Percentiles rank a stretch among this genome's conserved stretches.
Conservation (phyloP, 2,113 vertebrate genomes). For the Esox niger region DNA sequence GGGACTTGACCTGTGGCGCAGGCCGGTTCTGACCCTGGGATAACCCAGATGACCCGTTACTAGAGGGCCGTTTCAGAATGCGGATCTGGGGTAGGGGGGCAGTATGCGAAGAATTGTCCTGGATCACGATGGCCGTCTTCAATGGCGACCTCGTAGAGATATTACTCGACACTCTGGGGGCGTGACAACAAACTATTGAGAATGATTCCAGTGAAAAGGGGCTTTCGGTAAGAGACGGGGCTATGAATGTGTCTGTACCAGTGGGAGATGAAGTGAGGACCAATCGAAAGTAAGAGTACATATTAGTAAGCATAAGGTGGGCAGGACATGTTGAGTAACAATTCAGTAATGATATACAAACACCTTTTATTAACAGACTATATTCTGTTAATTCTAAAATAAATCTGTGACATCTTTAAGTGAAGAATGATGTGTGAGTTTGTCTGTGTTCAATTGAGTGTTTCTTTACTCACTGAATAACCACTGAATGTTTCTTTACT, state of each 20-base stretch:
- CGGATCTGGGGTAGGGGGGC: conserved; percentile 92
- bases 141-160: conserved; percentile 72
- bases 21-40: conserved; percentile 78
- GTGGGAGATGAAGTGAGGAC: neutral
- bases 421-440: neutral
- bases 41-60: conserved; percentile 84
- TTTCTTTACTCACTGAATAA: conserved; percentile 74
- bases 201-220: neutral
- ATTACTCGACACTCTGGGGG: conserved; percentile 78
- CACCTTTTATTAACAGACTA: too few relatives aligned
- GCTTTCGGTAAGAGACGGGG: neutral
- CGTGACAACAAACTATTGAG: neutral
- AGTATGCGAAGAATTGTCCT: conserved; percentile 86
- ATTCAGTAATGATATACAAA: neutral
- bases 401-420: too few relatives aligned
- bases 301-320: neutral
- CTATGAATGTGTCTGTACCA: neutral
- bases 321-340: neutral
- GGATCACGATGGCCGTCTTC: conserved; percentile 90
- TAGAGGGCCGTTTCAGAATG: conserved; percentile 92
- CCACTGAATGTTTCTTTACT: conserved; percentile 30
- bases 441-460: neutral
- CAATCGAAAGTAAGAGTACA: neutral
- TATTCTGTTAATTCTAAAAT: too few relatives aligned
- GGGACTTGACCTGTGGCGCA: conserved; percentile 84